A percentile compares a stretch with the other conserved stretches of the same genome.
Conservation (phyloP, 2,113 vertebrate genomes). For the Ceyx cyanopectus region DNA sequence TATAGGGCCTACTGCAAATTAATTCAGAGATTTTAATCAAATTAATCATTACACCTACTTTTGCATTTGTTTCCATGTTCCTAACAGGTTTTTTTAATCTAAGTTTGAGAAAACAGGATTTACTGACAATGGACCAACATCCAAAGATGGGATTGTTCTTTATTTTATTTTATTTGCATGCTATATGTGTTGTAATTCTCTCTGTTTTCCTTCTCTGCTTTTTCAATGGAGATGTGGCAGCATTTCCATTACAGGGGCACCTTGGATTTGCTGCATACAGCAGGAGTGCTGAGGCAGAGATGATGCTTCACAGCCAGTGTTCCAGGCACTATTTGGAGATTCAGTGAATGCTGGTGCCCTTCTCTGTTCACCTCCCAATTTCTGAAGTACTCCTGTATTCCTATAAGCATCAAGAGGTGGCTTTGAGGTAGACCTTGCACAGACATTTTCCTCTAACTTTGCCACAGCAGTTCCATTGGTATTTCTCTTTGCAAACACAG, state of each 20-base stretch:
- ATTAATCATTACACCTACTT: not conserved
- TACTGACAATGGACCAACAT: not conserved
- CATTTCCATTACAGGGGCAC: not conserved
- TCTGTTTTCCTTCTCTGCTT: not conserved
- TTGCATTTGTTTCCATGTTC: not conserved
- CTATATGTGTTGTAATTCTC: not conserved
- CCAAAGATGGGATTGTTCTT: fast-evolving
- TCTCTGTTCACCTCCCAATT: not conserved
- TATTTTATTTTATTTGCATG: not conserved
- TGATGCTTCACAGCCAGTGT: not conserved
- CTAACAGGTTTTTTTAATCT: not conserved
- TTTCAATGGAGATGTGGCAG: not conserved
- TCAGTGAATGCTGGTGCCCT: not conserved
- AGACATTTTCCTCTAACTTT: not conserved
- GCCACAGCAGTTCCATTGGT: not conserved
- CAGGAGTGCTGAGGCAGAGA: not conserved
- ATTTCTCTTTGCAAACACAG: not conserved
- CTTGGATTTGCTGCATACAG: not conserved
- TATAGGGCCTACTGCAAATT: slow-evolving; percentile 31
- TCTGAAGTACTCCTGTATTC: not conserved
- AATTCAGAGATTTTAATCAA: slow-evolving; percentile 25
- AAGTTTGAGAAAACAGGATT: slow-evolving; percentile 25
- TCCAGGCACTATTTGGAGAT: not conserved
- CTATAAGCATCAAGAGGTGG: not conserved
- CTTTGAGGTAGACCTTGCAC: not conserved